Conservation (phyloP, 2,113 vertebrate species). For the Orcinus orca region DNA sequence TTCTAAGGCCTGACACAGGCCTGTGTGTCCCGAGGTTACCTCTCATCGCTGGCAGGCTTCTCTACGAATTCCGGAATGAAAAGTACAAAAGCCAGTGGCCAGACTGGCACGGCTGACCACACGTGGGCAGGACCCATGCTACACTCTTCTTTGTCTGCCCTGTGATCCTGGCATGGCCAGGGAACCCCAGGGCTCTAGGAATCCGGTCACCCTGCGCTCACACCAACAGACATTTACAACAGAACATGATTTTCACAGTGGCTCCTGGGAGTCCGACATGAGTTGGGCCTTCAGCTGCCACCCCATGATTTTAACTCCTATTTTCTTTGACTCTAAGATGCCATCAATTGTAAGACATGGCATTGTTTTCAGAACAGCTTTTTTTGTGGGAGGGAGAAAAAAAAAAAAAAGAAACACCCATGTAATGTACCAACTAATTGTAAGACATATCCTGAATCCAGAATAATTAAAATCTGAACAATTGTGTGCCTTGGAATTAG, state of each 20-base stretch:
- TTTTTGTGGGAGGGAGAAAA: neutral
- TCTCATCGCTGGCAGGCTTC: neutral
- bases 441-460: slow-evolving; percentile 68
- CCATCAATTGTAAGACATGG: slow-evolving; percentile 37
- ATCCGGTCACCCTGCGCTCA: neutral
- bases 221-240: neutral
- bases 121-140: neutral
- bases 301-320: neutral
- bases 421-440: slow-evolving; percentile 53
- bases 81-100: neutral
- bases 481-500: slow-evolving; percentile 39
- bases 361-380: slow-evolving; percentile 54
- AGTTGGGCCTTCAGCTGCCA: neutral
- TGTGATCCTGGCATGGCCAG: rapidly evolving
- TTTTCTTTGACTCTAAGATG: slow-evolving; percentile 54
- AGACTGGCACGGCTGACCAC: neutral
- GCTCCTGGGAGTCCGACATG: neutral
- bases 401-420: slow-evolving; percentile 26
- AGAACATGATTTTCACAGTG: neutral
- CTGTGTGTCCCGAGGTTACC: slow-evolving; percentile 61
- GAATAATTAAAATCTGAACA: slow-evolving; percentile 63
- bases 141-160: neutral
- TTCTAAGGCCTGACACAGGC: slow-evolving; percentile 30
- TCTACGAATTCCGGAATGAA: neutral
- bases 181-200: neutral